Base-by-base conservation (phyloP, 2,797 vertebrate species). In the Chanos chanos region DNA sequence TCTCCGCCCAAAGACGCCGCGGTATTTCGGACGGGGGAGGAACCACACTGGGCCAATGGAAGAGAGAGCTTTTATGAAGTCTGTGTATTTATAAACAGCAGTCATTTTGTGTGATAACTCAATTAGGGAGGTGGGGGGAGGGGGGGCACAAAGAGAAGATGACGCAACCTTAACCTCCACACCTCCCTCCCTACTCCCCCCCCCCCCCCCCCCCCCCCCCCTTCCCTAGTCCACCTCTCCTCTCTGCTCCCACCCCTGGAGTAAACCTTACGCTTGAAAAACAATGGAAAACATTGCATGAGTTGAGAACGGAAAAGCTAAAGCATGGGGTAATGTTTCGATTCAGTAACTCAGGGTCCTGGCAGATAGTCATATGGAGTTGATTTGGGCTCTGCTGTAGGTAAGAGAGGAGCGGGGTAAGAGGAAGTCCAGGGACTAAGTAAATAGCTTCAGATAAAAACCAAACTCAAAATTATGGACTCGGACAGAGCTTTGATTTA, bases 331-430 rank as follows among this genome's bases (percentile, higher is more conserved):
- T 75, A 45, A 73, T 68, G 75, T 74, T 70, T 71, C 28, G 50
- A 81, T 74, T 79, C 47, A 41, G 51, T 74, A 81, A 80, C 65
- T 65, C 75, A 61, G 50, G 67, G 37, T 64, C 50, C 55, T 65
- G 65, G 40, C 44, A 40, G 36, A 75, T 47, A 31, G 61, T 68
- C 85, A 85, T 82, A 74, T 83, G 84, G 75, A 68, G 78, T 84
- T 80, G 54, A 82, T 85, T 78, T 83, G 43, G 45, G 58, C 84
- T 68, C 70, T 43, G 82, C 82, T 86, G 85, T 85, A 84, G 83
- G 84, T 83, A 79, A 50, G 44, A 52, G 41, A 41, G 34, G 3
- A 16, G n/a, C 36, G 7, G n/a, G 5, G 34, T 21, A 55, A 44
- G 52, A 47, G 51, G 53, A 54, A 61, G 41, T 34, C 41, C 53